phyloP scores from a whole-genome alignment of 1,140 invertebrate species.

The Trypoxylus dichotomus region DNA sequence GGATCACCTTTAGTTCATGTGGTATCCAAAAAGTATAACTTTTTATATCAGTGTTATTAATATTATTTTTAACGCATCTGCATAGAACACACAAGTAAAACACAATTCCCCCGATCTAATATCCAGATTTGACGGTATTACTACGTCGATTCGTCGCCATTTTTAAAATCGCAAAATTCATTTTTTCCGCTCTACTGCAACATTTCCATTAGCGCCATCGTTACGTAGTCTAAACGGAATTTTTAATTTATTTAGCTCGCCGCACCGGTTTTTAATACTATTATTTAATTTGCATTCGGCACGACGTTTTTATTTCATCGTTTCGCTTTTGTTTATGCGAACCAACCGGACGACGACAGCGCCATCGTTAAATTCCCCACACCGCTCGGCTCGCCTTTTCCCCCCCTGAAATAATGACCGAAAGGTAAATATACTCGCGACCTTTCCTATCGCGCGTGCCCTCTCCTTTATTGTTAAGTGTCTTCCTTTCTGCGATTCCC shows the following conservation, averaged over 20 bases:
- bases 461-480: conserved; percentile 14
- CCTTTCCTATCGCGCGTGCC: neutral
- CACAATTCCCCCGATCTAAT: too few species aligned
- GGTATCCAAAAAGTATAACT: too few species aligned
- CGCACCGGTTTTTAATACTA: conserved; percentile 7
- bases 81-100: too few species aligned
- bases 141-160: too few species aligned
- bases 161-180: neutral
- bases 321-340: conserved; percentile 3
- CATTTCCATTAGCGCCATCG: neutral
- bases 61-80: too few species aligned
- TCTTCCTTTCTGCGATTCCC: conserved; percentile 17
- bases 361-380: neutral
- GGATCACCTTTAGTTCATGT: too few species aligned
- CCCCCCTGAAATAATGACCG: neutral
- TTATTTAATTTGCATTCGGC: conserved; percentile 18
- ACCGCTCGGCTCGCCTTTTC: too few species aligned
- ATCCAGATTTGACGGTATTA: too few species aligned
- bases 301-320: conserved; percentile 6
- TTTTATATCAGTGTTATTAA: too few species aligned
- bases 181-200: neutral
- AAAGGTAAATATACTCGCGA: neutral
- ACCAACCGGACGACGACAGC: neutral
- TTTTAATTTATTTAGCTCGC: conserved; percentile 15
- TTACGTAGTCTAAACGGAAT: neutral